Percentiles rank a stretch among this genome's conserved stretches.
Evolutionary conservation across 1,140 invertebrate species (phyloP).

Genomic region (Anastatus disparis): DNA sequence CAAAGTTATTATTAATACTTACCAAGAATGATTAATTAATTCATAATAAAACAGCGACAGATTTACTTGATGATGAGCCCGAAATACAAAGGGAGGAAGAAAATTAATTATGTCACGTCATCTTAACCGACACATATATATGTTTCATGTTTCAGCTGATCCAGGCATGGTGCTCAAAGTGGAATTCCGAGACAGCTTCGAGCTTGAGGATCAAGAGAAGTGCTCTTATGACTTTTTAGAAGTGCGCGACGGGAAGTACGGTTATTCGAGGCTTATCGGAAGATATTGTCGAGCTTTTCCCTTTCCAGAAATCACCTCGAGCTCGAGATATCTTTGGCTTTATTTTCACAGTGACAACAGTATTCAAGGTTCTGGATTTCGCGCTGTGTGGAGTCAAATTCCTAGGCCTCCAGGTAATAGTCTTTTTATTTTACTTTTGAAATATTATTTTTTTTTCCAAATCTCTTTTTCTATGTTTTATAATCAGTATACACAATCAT

Average conservation of each 20-base stretch:
- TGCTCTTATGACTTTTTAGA: constrained; percentile 88
- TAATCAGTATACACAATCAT: no score
- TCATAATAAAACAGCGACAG: no score
- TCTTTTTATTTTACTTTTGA: neutral
- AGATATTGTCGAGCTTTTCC: constrained; percentile 82
- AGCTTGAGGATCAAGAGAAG: constrained; percentile 77
- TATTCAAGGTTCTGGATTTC: constrained; percentile 86
- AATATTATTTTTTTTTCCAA: no score
- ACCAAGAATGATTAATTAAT: no score
- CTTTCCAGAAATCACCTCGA: constrained; percentile 81
- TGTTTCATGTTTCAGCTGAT: no score
- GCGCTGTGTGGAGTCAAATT: constrained; percentile 78
- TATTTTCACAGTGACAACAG: constrained; percentile 86
- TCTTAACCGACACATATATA: no score
- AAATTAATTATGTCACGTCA: no score
- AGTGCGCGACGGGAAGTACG: constrained; percentile 85
- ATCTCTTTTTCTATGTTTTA: no score
- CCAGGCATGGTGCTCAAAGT: constrained; percentile 78
- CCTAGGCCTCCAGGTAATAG: constrained; percentile 64
- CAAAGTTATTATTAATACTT: no score
- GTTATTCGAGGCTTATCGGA: constrained; percentile 78
- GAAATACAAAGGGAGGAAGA: no score
- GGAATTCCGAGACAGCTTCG: constrained; percentile 85
- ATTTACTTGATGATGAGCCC: no score
- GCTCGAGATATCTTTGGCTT: constrained; percentile 83